A percentile compares a stretch with the other conserved stretches of the same genome.
Conservation (phyloP, 2,888 invertebrate genomes). For the Tryphoninae sp. region DNA sequence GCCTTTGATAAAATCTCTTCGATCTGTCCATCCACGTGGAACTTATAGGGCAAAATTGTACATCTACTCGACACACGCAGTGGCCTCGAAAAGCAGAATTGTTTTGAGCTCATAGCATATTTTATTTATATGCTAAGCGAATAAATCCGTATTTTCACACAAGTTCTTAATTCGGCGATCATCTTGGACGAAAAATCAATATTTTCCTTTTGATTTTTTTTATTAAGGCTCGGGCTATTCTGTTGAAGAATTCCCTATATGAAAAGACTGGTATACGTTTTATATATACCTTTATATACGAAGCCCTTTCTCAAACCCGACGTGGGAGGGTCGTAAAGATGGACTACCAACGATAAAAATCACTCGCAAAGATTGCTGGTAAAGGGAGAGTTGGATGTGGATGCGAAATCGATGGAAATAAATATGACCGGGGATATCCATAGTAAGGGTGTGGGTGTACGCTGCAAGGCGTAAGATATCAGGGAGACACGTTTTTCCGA, state of each 20-base stretch:
- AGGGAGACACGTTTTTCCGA: conserved; percentile 71
- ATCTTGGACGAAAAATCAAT: no score
- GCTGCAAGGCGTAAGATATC: conserved; percentile 74
- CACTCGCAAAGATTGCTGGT: conserved; percentile 49
- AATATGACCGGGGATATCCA: conserved; percentile 36
- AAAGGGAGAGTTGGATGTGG: conserved; percentile 29
- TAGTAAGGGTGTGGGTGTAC: neutral
- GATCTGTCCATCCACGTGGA: conserved; percentile 77
- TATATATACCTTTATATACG: no score
- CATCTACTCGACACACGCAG: conserved; percentile 7
- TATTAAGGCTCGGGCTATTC: no score
- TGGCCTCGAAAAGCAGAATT: neutral
- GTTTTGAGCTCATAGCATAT: neutral
- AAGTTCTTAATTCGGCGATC: no score
- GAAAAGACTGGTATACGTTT: no score
- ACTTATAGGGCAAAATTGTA: conserved; percentile 72
- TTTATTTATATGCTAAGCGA: neutral
- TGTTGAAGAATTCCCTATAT: no score
- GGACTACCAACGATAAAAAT: conserved; percentile 51
- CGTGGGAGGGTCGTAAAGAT: conserved; percentile 8
- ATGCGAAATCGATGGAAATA: conserved; percentile 55
- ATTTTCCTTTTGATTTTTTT: no score
- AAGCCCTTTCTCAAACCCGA: conserved; percentile 27
- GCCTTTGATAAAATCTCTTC: conserved; percentile 56
- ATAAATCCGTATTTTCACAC: neutral